phyloP scores from a whole-genome alignment of 2,797 vertebrate species.

The Melanotaenia trifasciata region DNA sequence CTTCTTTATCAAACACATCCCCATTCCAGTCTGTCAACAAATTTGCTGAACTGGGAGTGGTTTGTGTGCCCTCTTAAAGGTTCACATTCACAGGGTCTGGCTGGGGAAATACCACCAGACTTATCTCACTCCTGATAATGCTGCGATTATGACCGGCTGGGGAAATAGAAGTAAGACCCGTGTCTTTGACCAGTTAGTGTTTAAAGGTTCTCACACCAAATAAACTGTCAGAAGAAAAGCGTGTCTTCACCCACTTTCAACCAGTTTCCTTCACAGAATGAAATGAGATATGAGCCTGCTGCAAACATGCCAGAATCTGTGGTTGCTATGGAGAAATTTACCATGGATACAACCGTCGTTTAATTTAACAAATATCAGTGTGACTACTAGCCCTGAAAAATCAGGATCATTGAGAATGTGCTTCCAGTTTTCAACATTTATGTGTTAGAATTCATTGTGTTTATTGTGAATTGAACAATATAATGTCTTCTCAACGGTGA shows the following conservation, averaged over 20 bases:
- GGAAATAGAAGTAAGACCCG: slow-evolving; percentile 30
- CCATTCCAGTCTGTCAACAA: slow-evolving; percentile 67
- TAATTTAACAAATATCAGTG: too few species aligned
- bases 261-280: not conserved
- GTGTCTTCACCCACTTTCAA: not conserved
- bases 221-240: slow-evolving; percentile 3
- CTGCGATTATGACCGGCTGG: slow-evolving; percentile 42
- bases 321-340: too few species aligned
- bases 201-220: slow-evolving; percentile 30
- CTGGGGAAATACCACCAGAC: slow-evolving; percentile 36
- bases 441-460: too few species aligned
- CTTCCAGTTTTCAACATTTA: too few species aligned
- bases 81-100: slow-evolving; percentile 29
- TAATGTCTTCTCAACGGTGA: too few species aligned
- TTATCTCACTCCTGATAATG: slow-evolving; percentile 44
- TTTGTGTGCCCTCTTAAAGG: slow-evolving; percentile 56
- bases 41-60: slow-evolving; percentile 25
- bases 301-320: not conserved
- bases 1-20: slow-evolving; percentile 56
- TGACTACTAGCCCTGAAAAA: too few species aligned
- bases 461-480: too few species aligned
- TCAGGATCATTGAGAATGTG: too few species aligned
- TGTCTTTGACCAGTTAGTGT: slow-evolving; percentile 31
- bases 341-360: too few species aligned
- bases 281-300: not conserved